A percentile compares a stretch with the other conserved stretches of the same genome.
Conservation (phyloP, 1,140 invertebrate species). For the Lamellibrachia luymesi region DNA sequence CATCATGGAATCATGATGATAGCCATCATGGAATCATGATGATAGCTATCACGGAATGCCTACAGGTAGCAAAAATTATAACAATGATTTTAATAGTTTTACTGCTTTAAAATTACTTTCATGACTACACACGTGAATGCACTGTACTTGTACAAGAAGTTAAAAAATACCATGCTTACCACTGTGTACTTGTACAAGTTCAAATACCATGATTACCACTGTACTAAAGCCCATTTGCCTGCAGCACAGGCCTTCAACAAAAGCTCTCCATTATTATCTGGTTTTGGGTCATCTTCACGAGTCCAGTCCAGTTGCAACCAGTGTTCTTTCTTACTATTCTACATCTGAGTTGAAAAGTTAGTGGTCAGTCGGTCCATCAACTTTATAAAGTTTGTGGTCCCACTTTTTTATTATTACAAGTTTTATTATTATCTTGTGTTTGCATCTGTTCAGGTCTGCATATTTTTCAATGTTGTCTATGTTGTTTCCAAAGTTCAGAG, state of each 20-base stretch:
- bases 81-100: not conserved
- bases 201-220: not conserved
- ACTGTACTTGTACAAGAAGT: not conserved
- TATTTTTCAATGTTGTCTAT: no score
- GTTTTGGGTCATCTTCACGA: not conserved
- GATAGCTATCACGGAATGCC: not conserved
- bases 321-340: no score
- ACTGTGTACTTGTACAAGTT: not conserved
- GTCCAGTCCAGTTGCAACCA: not conserved
- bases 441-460: no score
- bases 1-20: no score
- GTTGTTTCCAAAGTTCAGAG: no score
- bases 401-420: no score
- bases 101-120: not conserved
- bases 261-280: not conserved
- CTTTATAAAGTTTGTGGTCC: no score
- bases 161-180: no score
- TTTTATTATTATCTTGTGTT: no score
- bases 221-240: not conserved
- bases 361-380: no score
- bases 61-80: not conserved
- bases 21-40: no score
- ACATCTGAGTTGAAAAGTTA: no score
- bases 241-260: not conserved
- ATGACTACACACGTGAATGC: not conserved